Percentiles rank a stretch among this genome's conserved stretches.
phyloP scores from a whole-genome alignment of 2,113 vertebrate genomes.

The Brachionichthys hirsutus region DNA sequence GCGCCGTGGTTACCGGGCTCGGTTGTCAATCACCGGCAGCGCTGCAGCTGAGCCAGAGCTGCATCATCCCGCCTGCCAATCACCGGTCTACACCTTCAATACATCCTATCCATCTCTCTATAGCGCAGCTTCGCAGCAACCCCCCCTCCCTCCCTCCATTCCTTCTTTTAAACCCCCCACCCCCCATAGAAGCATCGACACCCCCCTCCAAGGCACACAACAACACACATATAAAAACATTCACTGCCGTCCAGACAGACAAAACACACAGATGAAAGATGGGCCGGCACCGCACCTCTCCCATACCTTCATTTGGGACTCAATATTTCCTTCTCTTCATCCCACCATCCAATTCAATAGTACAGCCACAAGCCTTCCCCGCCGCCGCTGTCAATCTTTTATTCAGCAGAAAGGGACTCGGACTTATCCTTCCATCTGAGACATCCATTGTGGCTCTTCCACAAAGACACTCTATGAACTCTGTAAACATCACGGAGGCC shows the following conservation, averaged over 20 bases:
- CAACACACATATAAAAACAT: constrained; percentile 24
- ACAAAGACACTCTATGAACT: constrained; percentile 8
- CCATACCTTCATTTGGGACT: constrained; percentile 40
- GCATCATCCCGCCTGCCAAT: constrained; percentile 75
- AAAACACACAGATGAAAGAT: constrained; percentile 14
- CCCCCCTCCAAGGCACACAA: constrained; percentile 49
- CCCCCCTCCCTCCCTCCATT: not conserved
- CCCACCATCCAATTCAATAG: constrained; percentile 54
- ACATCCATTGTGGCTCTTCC: constrained; percentile 21
- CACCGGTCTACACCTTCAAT: constrained; percentile 64
- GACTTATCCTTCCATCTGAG: constrained; percentile 35
- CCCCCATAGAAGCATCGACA: constrained; percentile 44
- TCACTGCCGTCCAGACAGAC: not conserved
- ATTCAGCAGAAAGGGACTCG: constrained; percentile 48
- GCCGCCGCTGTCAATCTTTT: constrained; percentile 53
- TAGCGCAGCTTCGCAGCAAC: constrained; percentile 57
- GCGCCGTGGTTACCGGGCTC: constrained; percentile 61
- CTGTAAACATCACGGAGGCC: constrained; percentile 27
- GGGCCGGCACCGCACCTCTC: constrained; percentile 25
- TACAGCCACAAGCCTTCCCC: constrained; percentile 17
- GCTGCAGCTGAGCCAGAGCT: constrained; percentile 73
- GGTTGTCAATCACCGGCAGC: constrained; percentile 70
- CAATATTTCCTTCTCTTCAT: constrained; percentile 27
- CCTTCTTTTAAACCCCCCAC: too few relatives aligned
- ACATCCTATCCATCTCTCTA: constrained; percentile 65